Percentiles rank a stretch among this genome's conserved stretches.
Conservation (phyloP, 2,113 vertebrate species). For the Tamias sibiricus region DNA sequence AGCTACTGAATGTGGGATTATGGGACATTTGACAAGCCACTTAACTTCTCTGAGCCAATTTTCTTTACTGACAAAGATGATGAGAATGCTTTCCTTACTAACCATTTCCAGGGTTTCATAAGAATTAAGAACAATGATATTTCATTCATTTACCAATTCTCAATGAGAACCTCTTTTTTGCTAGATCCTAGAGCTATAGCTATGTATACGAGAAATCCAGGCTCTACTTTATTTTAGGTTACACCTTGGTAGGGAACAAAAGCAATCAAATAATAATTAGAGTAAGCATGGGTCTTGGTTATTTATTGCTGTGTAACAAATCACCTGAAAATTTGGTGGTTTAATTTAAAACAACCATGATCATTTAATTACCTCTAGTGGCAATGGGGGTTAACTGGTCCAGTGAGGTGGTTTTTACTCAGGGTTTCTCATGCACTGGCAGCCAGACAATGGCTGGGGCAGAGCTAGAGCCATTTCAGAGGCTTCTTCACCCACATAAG, state of each 20-base stretch:
- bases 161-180: background rate
- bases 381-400: background rate
- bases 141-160: background rate
- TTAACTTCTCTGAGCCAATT: too few relatives aligned
- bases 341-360: background rate
- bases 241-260: background rate
- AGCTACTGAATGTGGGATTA: background rate
- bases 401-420: background rate
- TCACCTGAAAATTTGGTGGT: background rate
- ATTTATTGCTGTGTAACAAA: constrained; percentile 5
- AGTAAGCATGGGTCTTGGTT: background rate
- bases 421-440: background rate
- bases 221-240: background rate
- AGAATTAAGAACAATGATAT: background rate
- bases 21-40: too few relatives aligned
- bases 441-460: background rate
- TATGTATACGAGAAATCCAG: background rate
- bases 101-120: background rate
- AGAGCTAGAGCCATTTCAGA: background rate
- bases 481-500: background rate
- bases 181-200: background rate
- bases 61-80: background rate
- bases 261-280: background rate
- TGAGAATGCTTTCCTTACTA: background rate
- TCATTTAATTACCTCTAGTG: background rate